Evolutionary conservation across 1,140 invertebrate genomes (phyloP).

Genomic region (Diorhabda carinulata): DNA sequence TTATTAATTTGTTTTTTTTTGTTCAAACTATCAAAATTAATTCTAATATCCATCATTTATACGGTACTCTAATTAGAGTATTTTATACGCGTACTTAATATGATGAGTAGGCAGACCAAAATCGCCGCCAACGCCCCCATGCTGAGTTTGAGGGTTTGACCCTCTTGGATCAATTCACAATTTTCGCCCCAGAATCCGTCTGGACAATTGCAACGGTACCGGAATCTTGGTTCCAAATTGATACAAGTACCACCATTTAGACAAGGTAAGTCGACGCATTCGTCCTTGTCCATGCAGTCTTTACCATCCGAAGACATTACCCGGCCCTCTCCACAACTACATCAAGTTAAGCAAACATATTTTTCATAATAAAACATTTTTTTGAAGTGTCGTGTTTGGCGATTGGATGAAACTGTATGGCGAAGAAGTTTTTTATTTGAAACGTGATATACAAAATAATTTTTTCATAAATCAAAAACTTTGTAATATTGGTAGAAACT

Average conservation of each 20-base stretch:
- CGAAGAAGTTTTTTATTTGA: no score
- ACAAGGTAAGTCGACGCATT: constrained; percentile 88
- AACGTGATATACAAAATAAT: no score
- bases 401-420: no score
- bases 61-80: background rate
- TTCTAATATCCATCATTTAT: background rate
- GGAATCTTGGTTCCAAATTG: constrained; percentile 79
- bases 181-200: constrained; percentile 90
- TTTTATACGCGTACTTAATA: constrained; percentile 74
- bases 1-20: no score
- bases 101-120: constrained; percentile 88
- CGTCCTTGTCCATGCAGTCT: constrained; percentile 90
- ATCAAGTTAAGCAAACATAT: background rate
- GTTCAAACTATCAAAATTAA: background rate
- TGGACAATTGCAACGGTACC: constrained; percentile 81
- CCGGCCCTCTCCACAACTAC: constrained; percentile 86
- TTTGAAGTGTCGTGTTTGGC: no score
- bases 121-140: constrained; percentile 92
- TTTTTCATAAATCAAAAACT: no score
- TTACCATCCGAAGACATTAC: constrained; percentile 83
- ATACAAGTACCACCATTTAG: constrained; percentile 85
- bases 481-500: no score
- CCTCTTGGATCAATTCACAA: constrained; percentile 89
- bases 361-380: no score
- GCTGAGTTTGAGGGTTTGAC: constrained; percentile 86